These are phyloP conservation scores for Pao palembangensis DNA, from an alignment of 2,113 vertebrate species.

Conservation along the genomic window DNA sequence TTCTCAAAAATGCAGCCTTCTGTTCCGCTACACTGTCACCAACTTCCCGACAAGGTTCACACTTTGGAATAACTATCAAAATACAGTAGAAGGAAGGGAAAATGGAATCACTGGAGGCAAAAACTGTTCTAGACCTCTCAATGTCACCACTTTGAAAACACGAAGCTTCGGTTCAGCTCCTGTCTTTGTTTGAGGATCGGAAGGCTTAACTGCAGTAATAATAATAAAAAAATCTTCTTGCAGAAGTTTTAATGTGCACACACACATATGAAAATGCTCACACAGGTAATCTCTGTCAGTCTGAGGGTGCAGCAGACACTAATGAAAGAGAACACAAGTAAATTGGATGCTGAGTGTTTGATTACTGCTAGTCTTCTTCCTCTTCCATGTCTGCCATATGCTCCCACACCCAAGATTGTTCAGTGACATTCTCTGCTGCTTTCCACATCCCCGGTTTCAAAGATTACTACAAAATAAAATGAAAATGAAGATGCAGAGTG, in stretches of 20 bases:
- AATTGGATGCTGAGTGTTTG: slow-evolving; percentile 30
- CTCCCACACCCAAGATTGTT: slow-evolving; percentile 8
- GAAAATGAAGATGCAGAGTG: slow-evolving; percentile 1
- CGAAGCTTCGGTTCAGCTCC: slow-evolving; percentile 40
- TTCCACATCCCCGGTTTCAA: background rate
- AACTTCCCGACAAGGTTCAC: slow-evolving; percentile 3
- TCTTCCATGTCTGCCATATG: slow-evolving; percentile 35
- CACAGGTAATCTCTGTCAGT: slow-evolving; percentile 9
- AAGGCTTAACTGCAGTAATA: slow-evolving; percentile 9
- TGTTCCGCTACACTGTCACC: background rate
- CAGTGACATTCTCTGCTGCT: slow-evolving; percentile 14
- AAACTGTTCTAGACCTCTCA: slow-evolving; percentile 51
- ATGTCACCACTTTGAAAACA: slow-evolving; percentile 43
- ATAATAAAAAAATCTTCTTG: slow-evolving; percentile 31
- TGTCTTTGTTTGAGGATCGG: slow-evolving; percentile 29
- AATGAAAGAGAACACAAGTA: slow-evolving; percentile 26
- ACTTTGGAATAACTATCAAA: slow-evolving; percentile 29
- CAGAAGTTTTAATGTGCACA: slow-evolving; percentile 26
- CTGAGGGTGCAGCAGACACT: slow-evolving; percentile 11
- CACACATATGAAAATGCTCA: slow-evolving; percentile 7
- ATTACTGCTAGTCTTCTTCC: slow-evolving; percentile 27
- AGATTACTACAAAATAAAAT: slow-evolving; percentile 24
- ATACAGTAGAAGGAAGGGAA: slow-evolving; percentile 9
- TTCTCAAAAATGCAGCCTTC: background rate
- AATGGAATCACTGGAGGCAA: slow-evolving; percentile 37